Evolutionary conservation across 1,140 invertebrate species (phyloP), one percentile per base, ranked within the genome.

Genomic region (Globodera rostochiensis): DNA sequence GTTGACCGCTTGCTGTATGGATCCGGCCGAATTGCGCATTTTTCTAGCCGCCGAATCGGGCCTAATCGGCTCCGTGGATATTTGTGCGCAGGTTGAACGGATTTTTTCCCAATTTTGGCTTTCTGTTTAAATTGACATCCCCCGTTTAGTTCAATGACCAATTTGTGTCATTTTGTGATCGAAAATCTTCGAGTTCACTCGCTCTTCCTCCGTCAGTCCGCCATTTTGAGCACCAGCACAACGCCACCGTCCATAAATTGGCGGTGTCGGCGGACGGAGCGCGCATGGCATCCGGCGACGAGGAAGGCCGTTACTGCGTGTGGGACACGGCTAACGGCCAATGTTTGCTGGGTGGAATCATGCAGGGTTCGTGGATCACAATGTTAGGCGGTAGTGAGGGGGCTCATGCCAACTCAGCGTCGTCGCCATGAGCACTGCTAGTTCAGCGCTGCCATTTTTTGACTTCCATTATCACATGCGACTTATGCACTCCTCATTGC

Each of bases 241-340:
- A 66, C n/a, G 60, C 45, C n/a, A 13, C 36, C n/a, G 57, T 80
- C 21, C 11, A 19, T 25, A 49, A 57, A 73, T 79, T 80, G 64
- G 36, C 47, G 25, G 21, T 60, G 19, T 73, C 67, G n/a, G 49
- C 57, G n/a, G 79, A 80, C 21, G 79, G 79, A 3, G 80, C 11
- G 25, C 45, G 70, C 21, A 66, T 80, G 45, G 77, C 79, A 6
- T 80, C 79, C 60, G 50, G 83, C 11, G 49, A 83, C 50, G 46
- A 80, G 47, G 25, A 19, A 13, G 67, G 67, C 67, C 9, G 19
- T 67, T 83, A 84, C 45, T 53, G 36, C n/a, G 69, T 82, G 67
- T 82, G 67, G 77, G 60, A 73, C 46, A 66, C 50, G 7, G 46
- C 69, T 19, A 82, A 82, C n/a, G 81, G 77, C 8, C 80, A 82